Evolutionary conservation across 92 coral and sea anemone species (phyloP), one percentile per base, ranked within the genome.

Genomic region (Meandrina meandrites): DNA sequence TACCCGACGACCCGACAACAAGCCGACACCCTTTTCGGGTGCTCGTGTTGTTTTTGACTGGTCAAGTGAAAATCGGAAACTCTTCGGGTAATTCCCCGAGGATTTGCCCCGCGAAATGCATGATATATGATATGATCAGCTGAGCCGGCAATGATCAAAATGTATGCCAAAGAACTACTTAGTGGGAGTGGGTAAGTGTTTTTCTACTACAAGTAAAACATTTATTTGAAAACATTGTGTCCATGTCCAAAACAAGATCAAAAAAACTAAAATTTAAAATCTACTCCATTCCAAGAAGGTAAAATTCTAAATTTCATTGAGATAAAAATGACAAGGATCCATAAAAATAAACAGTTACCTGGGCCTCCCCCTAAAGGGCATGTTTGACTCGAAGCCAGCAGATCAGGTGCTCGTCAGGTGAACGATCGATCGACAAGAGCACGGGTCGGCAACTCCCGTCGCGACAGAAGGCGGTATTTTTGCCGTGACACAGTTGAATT

Each of bases 61-160:
- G 87, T 3, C 56, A 36, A 82, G n/a, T 67, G 2, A 18, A 35
- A 68, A 35, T 81, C 85, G 85, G 62, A 31, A 76, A 67, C 28
- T 22, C 47, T 22, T 31, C 79, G 86, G 37, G 50, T 3, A 70
- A 9, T 31, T 53, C n/a, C n/a, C 57, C 1, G 16, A 17, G 81
- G 60, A 34, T 71, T 71, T 71, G 24, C 76, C n/a, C n/a, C n/a
- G n/a, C n/a, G n/a, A n/a, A n/a, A n/a, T n/a, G n/a, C n/a, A n/a
- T n/a, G n/a, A n/a, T n/a, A n/a, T n/a, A n/a, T n/a, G n/a, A n/a
- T n/a, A n/a, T n/a, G n/a, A n/a, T n/a, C 45, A 40, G 6, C 3
- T 40, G 45, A 40, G 45, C 45, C 45, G 45, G 6, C 45, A 40
- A 40, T 40, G 45, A 40, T 40, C 74, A 10, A 5, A 21, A 70